Percentiles rank a stretch among this genome's conserved stretches.
These are phyloP conservation scores for Taxidea taxus DNA, from an alignment of 2,113 vertebrate species.

Conservation along the genomic window DNA sequence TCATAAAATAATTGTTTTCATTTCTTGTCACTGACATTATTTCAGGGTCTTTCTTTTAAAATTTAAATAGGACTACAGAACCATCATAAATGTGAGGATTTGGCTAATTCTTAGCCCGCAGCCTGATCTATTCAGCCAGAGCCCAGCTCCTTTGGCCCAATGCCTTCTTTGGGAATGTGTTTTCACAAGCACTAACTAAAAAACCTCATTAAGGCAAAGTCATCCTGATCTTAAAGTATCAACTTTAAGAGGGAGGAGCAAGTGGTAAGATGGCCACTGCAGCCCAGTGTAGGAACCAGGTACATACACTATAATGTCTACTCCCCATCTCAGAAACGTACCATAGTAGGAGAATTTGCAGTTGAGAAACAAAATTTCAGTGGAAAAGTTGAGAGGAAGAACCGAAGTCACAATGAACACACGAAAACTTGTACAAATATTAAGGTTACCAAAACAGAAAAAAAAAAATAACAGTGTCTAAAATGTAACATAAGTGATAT, in stretches of 20 bases:
- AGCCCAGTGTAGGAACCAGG: neutral
- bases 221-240: neutral
- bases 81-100: neutral
- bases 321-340: neutral
- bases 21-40: neutral
- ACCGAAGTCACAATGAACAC: neutral
- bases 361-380: neutral
- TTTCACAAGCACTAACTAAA: neutral
- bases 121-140: neutral
- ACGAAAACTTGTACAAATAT: neutral
- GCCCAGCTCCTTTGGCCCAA: neutral
- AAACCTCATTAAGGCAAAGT: neutral
- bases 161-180: neutral
- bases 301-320: neutral
- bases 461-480: neutral
- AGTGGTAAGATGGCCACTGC: neutral
- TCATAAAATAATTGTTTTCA: neutral
- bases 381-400: neutral
- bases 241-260: neutral
- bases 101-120: neutral
- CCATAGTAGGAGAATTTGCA: neutral
- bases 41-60: neutral
- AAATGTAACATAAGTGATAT: neutral
- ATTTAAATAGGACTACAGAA: neutral
- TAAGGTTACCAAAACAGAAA: neutral